phyloP scores from a whole-genome alignment of 2,888 invertebrate species.

The Athalia cordata region DNA sequence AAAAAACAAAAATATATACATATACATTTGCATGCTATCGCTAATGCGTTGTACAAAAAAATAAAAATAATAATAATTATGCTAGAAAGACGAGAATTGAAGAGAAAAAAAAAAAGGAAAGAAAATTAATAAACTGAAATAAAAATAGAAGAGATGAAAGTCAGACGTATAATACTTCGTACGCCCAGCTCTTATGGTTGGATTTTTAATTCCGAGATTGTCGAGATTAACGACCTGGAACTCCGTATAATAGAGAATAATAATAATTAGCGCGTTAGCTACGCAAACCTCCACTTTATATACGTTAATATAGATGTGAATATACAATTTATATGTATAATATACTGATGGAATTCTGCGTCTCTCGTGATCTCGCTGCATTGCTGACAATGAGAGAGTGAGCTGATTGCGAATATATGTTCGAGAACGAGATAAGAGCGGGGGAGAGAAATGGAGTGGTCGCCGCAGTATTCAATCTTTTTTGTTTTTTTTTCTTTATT shows the following conservation, averaged over 20 bases:
- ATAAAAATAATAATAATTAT: too few relatives aligned
- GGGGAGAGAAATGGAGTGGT: too few relatives aligned
- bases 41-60: too few relatives aligned
- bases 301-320: background rate
- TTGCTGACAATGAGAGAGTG: background rate
- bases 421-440: slow-evolving; percentile 2
- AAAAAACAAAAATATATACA: too few relatives aligned
- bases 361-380: slow-evolving; percentile 4
- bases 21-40: too few relatives aligned
- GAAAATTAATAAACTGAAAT: too few relatives aligned
- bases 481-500: slow-evolving; percentile 16
- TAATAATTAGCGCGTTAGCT: background rate
- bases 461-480: slow-evolving; percentile 10
- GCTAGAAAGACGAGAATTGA: too few relatives aligned
- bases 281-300: background rate
- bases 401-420: background rate
- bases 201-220: slow-evolving; percentile 21
- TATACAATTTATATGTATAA: background rate
- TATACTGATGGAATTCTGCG: slow-evolving; percentile 12
- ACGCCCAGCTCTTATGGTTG: background rate
- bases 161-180: background rate
- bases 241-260: background rate
- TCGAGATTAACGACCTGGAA: slow-evolving; percentile 30
- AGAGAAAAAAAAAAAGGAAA: too few relatives aligned
- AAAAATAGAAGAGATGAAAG: too few relatives aligned